These are phyloP conservation scores for Shargacucullia verbasci DNA, from an alignment of 2,888 invertebrate species.

Conservation along the genomic window DNA sequence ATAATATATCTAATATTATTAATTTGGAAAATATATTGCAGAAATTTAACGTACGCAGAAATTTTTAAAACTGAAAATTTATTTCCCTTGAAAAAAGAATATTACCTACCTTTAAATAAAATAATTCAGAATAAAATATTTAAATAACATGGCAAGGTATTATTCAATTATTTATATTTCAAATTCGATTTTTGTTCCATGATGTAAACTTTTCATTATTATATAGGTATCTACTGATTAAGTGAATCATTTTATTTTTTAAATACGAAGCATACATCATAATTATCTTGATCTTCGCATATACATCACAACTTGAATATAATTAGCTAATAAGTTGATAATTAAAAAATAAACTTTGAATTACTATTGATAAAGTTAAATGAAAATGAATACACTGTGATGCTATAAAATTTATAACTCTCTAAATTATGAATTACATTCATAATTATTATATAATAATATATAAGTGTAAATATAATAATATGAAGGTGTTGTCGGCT, in stretches of 20 bases:
- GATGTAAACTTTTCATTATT: background rate
- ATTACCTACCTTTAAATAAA: too few relatives aligned
- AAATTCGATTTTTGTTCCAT: too few relatives aligned
- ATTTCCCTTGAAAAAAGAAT: too few relatives aligned
- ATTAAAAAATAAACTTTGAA: slow-evolving; percentile 43
- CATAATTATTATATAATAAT: slow-evolving; percentile 49
- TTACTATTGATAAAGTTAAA: slow-evolving; percentile 51
- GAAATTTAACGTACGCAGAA: too few relatives aligned
- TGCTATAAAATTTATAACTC: slow-evolving; percentile 77
- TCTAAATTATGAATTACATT: slow-evolving; percentile 59
- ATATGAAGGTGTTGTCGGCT: slow-evolving; percentile 50
- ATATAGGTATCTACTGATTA: too few relatives aligned
- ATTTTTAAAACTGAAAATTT: too few relatives aligned
- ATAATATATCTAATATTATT: too few relatives aligned
- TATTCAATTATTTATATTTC: too few relatives aligned
- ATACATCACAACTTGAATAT: slow-evolving; percentile 37
- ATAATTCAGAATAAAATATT: too few relatives aligned
- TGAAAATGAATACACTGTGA: slow-evolving; percentile 85
- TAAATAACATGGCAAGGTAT: too few relatives aligned
- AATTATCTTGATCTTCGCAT: slow-evolving; percentile 18
- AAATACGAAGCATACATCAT: background rate
- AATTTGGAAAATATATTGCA: too few relatives aligned
- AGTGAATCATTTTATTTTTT: background rate
- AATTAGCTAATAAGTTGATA: slow-evolving; percentile 41
- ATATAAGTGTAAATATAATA: slow-evolving; percentile 52